These are phyloP conservation scores for Sus cebifrons DNA, from an alignment of 2,797 vertebrate species.

Conservation along the genomic window DNA sequence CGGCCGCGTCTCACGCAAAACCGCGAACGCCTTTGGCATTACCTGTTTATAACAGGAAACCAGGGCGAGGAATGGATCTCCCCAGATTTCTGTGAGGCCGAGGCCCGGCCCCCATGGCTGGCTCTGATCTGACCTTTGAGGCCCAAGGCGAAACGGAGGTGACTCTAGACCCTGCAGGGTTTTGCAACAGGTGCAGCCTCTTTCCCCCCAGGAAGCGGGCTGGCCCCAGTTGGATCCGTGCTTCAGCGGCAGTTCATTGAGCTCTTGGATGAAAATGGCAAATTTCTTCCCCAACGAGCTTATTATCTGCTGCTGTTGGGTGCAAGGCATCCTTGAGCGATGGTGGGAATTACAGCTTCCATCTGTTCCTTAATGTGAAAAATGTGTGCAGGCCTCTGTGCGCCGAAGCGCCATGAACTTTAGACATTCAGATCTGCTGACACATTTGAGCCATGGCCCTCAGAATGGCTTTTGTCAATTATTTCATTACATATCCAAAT, in stretches of 20 bases:
- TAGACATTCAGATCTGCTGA: slow-evolving; percentile 87
- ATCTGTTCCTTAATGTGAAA: slow-evolving; percentile 92
- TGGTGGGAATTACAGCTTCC: slow-evolving; percentile 89
- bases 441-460: slow-evolving; percentile 88
- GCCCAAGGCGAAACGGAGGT: slow-evolving; percentile 44
- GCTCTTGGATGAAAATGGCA: slow-evolving; percentile 84
- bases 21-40: not conserved
- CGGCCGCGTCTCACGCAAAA: not conserved
- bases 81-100: slow-evolving; percentile 37
- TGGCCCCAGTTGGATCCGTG: slow-evolving; percentile 74
- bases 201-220: slow-evolving; percentile 57
- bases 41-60: slow-evolving; percentile 65
- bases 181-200: slow-evolving; percentile 60
- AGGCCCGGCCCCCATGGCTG: not conserved
- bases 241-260: slow-evolving; percentile 81
- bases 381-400: slow-evolving; percentile 87
- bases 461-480: slow-evolving; percentile 87
- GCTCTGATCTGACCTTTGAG: slow-evolving; percentile 63
- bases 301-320: slow-evolving; percentile 90
- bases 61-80: not conserved
- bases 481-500: slow-evolving; percentile 91
- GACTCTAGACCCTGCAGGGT: not conserved
- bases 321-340: slow-evolving; percentile 86
- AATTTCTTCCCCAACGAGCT: slow-evolving; percentile 86
- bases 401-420: slow-evolving; percentile 85